Evolutionary conservation across 2,888 invertebrate species (phyloP).

Genomic region (Diadegma fenestrale): DNA sequence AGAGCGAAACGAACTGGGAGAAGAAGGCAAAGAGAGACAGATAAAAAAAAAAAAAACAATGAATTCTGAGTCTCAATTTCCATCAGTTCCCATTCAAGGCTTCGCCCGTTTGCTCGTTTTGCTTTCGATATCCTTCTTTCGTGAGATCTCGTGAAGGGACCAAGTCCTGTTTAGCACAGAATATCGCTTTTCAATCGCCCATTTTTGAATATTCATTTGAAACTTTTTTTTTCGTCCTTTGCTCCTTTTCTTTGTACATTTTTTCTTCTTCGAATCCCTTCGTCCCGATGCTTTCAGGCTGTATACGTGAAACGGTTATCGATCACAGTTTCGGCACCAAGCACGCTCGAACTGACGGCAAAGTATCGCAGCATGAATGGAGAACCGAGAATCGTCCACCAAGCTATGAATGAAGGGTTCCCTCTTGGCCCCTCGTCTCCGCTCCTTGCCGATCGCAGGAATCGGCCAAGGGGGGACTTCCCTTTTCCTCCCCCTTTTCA

Average conservation of each 20-base stretch:
- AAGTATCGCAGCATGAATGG: conserved; percentile 80
- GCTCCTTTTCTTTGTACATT: background rate
- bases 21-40: conserved; percentile 14
- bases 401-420: conserved; percentile 78
- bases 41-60: background rate
- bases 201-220: conserved; percentile 36
- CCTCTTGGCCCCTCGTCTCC: conserved; percentile 21
- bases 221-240: conserved; percentile 34
- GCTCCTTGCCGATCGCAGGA: conserved; percentile 71
- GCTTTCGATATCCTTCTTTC: conserved; percentile 52
- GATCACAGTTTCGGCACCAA: conserved; percentile 36
- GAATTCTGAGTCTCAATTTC: conserved; percentile 11
- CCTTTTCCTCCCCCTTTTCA: conserved; percentile 20
- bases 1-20: conserved; percentile 13
- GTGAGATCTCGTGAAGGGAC: conserved; percentile 62
- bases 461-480: conserved; percentile 62
- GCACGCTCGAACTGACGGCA: conserved; percentile 58
- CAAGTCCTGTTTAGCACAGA: conserved; percentile 75
- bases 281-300: conserved; percentile 25
- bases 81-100: conserved; percentile 34
- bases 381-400: conserved; percentile 68
- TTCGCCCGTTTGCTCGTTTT: conserved; percentile 22
- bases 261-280: conserved; percentile 12
- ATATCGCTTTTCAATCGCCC: conserved; percentile 15
- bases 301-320: conserved; percentile 17